phyloP scores from a whole-genome alignment of 2,113 vertebrate species.

The Grammomys dolichurus region DNA sequence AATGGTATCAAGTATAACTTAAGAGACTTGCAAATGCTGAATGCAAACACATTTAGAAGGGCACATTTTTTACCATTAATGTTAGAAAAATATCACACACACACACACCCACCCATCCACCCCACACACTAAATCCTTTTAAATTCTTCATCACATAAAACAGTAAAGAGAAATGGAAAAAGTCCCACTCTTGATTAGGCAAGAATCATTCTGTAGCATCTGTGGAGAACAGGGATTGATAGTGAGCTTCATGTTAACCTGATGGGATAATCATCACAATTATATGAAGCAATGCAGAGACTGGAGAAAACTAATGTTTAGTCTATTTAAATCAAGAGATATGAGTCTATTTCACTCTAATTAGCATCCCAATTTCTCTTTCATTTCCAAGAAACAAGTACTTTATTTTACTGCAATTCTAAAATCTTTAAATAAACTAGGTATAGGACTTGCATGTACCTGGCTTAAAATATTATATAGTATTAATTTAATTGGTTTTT shows the following conservation, averaged over 20 bases:
- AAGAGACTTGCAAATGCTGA: background rate
- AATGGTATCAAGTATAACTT: background rate
- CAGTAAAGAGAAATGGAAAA: background rate
- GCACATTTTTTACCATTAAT: background rate
- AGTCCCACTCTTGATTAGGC: background rate
- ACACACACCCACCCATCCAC: background rate
- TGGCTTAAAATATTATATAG: background rate
- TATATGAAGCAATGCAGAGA: background rate
- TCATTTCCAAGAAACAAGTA: background rate
- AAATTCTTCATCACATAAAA: background rate
- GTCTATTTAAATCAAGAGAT: background rate
- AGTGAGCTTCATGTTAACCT: fast-evolving
- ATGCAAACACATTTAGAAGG: background rate
- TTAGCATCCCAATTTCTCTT: background rate
- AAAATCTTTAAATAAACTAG: background rate
- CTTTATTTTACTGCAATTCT: background rate
- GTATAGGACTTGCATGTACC: background rate
- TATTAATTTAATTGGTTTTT: background rate
- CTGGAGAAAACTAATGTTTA: background rate
- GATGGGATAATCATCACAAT: background rate
- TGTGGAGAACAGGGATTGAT: background rate
- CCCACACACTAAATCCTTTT: background rate
- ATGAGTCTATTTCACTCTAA: background rate
- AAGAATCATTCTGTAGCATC: background rate
- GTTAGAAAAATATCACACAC: background rate